These are phyloP conservation scores for Colostygia pectinataria DNA, from an alignment of 2,888 invertebrate genomes.

Conservation along the genomic window DNA sequence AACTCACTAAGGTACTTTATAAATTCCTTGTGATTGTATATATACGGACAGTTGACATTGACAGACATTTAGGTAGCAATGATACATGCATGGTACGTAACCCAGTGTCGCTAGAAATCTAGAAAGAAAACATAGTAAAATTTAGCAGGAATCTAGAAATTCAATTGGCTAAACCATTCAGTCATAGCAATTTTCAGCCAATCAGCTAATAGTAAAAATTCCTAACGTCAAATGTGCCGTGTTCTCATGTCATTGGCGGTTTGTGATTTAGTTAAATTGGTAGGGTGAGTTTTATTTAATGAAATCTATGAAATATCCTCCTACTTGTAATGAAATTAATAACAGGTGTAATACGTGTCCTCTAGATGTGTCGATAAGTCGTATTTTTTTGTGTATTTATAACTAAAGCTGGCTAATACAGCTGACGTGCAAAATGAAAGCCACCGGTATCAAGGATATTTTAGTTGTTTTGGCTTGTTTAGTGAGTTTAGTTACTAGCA, in stretches of 20 bases:
- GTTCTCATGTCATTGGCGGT: constrained; percentile 72
- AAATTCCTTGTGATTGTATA: too few species aligned
- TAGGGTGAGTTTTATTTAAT: constrained; percentile 42
- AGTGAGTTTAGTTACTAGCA: constrained; percentile 51
- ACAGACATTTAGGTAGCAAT: too few species aligned
- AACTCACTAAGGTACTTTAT: too few species aligned
- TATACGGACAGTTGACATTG: background rate
- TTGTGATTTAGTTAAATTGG: constrained; percentile 34
- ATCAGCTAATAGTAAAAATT: background rate
- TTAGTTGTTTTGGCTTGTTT: constrained; percentile 55
- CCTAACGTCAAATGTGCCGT: constrained; percentile 48
- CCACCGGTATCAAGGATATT: constrained; percentile 61
- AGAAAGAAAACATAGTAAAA: too few species aligned
- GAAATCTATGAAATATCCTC: constrained; percentile 32
- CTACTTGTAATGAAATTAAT: constrained; percentile 25
- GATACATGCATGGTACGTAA: too few species aligned
- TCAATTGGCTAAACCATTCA: constrained; percentile 7
- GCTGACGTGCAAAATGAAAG: constrained; percentile 51
- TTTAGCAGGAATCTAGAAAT: too few species aligned
- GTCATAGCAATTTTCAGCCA: background rate
- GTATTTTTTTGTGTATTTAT: constrained; percentile 19
- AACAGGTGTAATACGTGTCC: constrained; percentile 36
- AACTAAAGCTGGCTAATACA: constrained; percentile 7
- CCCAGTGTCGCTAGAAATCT: too few species aligned
- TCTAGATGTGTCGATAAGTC: constrained; percentile 37